These are phyloP conservation scores for Agrotis exclamationis DNA, from an alignment of 2,888 invertebrate genomes.

Conservation along the genomic window DNA sequence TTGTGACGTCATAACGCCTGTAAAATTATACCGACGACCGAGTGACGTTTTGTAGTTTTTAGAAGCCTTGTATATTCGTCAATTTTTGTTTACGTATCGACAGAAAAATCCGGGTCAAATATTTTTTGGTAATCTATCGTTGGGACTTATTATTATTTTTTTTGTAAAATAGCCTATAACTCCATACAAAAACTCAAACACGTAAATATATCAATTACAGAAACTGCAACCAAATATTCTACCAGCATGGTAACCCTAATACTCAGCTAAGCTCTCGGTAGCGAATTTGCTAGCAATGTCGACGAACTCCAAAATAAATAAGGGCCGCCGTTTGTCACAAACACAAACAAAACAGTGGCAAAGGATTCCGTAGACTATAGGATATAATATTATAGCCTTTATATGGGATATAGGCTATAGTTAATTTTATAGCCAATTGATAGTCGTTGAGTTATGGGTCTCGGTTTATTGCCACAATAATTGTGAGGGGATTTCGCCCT, in stretches of 20 bases:
- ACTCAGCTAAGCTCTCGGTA: constrained; percentile 61
- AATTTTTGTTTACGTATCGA: too few relatives aligned
- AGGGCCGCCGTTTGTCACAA: constrained; percentile 82
- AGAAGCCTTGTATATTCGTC: too few relatives aligned
- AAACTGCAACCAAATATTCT: constrained; percentile 31
- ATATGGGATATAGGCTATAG: constrained; percentile 38
- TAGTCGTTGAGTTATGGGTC: constrained; percentile 42
- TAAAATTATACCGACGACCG: too few relatives aligned
- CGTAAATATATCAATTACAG: constrained; percentile 1
- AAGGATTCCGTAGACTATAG: constrained; percentile 65
- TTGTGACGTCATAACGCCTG: too few relatives aligned
- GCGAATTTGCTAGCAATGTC: constrained; percentile 75
- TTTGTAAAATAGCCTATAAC: too few relatives aligned
- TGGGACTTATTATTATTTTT: too few relatives aligned
- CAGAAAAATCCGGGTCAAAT: too few relatives aligned
- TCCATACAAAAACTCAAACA: background rate
- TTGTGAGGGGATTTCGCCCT: constrained; percentile 32
- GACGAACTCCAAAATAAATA: constrained; percentile 86
- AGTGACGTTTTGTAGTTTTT: too few relatives aligned
- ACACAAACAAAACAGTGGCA: constrained; percentile 80
- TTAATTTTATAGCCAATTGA: constrained; percentile 65
- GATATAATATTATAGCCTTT: constrained; percentile 43
- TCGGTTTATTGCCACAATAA: constrained; percentile 54
- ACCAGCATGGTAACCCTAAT: constrained; percentile 54
- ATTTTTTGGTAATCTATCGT: too few relatives aligned